These are phyloP conservation scores for Nothobranchius kuhntae DNA, from an alignment of 2,113 vertebrate genomes.

Conservation along the genomic window DNA sequence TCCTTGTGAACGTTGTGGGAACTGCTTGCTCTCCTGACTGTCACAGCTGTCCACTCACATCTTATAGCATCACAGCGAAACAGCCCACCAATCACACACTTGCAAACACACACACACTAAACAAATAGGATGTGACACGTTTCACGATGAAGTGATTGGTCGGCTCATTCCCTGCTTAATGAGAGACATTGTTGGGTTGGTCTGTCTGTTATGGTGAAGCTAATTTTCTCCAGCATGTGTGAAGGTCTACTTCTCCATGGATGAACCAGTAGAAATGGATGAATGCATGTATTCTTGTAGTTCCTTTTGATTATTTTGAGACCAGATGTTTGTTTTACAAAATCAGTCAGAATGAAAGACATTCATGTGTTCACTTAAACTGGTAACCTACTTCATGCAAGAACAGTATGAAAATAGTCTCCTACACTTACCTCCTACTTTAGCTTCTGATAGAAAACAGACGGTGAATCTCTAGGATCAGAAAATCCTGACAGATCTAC, in stretches of 20 bases:
- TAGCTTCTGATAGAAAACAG: too few relatives aligned
- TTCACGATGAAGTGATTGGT: conserved; percentile 36
- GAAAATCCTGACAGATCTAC: too few relatives aligned
- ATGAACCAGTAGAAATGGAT: too few relatives aligned
- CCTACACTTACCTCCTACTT: too few relatives aligned
- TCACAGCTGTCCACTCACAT: conserved; percentile 67
- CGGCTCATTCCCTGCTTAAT: conserved; percentile 42
- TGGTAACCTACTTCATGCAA: too few relatives aligned
- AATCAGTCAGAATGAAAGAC: too few relatives aligned
- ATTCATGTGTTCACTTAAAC: too few relatives aligned
- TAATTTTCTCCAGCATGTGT: conserved; percentile 13
- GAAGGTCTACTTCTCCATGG: background rate
- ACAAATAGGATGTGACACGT: conserved; percentile 55
- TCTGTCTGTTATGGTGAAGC: conserved; percentile 41
- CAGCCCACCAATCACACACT: background rate
- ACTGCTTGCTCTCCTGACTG: conserved; percentile 56
- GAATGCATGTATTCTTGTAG: background rate
- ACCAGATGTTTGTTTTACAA: too few relatives aligned
- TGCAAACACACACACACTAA: conserved; percentile 1
- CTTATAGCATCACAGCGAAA: conserved; percentile 36
- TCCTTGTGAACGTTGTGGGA: conserved; percentile 61
- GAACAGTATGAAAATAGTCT: too few relatives aligned
- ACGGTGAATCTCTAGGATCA: too few relatives aligned
- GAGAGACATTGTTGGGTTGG: conserved; percentile 43
- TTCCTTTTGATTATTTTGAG: too few relatives aligned